Evolutionary conservation across 2,797 vertebrate genomes (phyloP).

Genomic region (Taenioides sp.): DNA sequence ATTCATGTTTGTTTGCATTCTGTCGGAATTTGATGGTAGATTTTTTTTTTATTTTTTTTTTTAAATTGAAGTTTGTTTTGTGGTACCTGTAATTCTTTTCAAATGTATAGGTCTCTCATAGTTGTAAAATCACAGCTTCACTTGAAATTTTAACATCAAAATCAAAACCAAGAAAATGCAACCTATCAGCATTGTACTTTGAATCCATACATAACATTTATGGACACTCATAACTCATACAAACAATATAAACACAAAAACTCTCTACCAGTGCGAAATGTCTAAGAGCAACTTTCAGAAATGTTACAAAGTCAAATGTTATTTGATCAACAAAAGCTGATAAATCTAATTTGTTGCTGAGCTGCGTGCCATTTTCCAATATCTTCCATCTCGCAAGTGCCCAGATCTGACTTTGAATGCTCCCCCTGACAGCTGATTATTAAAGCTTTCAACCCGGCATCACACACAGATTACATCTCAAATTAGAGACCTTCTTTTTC

Average conservation of each 20-base stretch:
- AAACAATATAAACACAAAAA: not conserved
- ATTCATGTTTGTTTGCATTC: too few species aligned
- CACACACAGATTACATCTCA: conserved; percentile 29
- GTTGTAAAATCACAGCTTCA: too few species aligned
- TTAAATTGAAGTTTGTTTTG: too few species aligned
- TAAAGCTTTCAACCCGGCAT: conserved; percentile 43
- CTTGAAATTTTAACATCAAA: too few species aligned
- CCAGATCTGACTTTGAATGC: conserved; percentile 48
- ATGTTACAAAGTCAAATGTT: not conserved
- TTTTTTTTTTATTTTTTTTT: too few species aligned
- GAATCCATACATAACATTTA: not conserved
- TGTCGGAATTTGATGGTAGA: too few species aligned
- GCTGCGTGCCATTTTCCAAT: conserved; percentile 46
- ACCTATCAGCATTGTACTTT: not conserved
- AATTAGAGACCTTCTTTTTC: conserved; percentile 34
- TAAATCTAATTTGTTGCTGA: conserved; percentile 58
- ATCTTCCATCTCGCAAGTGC: conserved; percentile 50
- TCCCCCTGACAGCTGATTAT: conserved; percentile 54
- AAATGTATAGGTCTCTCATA: too few species aligned
- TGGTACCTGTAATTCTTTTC: too few species aligned
- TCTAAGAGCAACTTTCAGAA: not conserved
- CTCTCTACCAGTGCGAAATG: too few species aligned
- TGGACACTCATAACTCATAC: not conserved
- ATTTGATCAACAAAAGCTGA: conserved; percentile 40
- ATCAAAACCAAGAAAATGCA: too few species aligned